Conservation (phyloP, 1,140 invertebrate genomes). For the Papilio xuthus region DNA sequence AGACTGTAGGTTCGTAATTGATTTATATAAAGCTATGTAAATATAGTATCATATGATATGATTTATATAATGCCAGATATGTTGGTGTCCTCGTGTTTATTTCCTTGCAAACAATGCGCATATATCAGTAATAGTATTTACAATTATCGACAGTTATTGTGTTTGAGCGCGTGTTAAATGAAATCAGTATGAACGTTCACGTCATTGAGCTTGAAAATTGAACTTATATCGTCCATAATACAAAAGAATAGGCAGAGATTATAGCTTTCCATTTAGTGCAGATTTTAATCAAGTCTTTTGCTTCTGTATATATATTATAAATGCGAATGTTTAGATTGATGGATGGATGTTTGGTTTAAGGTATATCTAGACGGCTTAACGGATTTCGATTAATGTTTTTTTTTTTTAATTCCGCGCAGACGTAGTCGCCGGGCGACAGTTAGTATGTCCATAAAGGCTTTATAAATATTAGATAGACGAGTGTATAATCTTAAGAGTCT, state of each 20-base stretch:
- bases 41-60: not conserved
- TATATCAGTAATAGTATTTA: not conserved
- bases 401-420: too few species aligned
- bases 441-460: too few species aligned
- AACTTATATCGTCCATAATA: not conserved
- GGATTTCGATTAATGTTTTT: too few species aligned
- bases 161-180: not conserved
- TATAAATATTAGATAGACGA: too few species aligned
- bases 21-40: not conserved
- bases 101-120: not conserved
- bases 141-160: conserved; percentile 14
- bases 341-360: too few species aligned
- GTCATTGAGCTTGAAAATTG: not conserved
- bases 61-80: conserved; percentile 2
- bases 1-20: not conserved
- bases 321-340: too few species aligned
- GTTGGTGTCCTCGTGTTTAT: conserved; percentile 15
- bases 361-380: too few species aligned
- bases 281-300: too few species aligned
- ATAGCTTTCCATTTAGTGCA: too few species aligned
- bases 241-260: too few species aligned
- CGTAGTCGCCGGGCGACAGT: too few species aligned
- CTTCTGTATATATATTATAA: too few species aligned
- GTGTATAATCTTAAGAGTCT: not conserved
- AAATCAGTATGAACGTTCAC: not conserved